Evolutionary conservation across 2,113 vertebrate genomes (phyloP).

Genomic region (Chamaetylas fuelleborni): DNA sequence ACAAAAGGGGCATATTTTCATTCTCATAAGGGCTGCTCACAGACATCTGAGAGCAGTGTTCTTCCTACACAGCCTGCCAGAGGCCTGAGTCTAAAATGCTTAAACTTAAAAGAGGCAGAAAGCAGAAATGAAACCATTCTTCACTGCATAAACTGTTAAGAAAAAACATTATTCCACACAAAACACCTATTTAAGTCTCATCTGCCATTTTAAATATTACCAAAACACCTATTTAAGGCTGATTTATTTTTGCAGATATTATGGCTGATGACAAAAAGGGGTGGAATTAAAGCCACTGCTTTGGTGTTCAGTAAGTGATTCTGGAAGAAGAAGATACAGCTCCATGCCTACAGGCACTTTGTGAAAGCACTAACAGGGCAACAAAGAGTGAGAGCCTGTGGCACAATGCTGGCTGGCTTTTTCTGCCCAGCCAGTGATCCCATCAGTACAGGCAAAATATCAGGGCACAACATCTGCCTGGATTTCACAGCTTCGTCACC

Average conservation of each 20-base stretch:
- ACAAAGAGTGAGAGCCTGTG: not conserved
- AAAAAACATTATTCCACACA: not conserved
- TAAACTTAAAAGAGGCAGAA: not conserved
- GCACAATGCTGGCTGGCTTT: not conserved
- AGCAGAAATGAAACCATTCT: conserved; percentile 3
- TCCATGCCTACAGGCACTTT: not conserved
- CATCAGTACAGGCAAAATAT: fast-evolving
- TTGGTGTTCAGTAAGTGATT: not conserved
- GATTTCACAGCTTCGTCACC: not conserved
- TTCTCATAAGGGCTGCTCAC: not conserved
- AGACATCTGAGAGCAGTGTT: not conserved
- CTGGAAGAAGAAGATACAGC: not conserved
- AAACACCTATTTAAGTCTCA: not conserved
- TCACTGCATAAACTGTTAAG: not conserved
- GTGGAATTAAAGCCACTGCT: not conserved
- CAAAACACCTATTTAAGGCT: not conserved
- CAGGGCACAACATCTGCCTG: not conserved
- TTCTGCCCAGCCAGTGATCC: not conserved
- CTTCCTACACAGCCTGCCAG: not conserved
- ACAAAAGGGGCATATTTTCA: not conserved
- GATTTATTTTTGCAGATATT: not conserved
- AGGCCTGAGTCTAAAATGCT: not conserved
- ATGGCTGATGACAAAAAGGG: not conserved
- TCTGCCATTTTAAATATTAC: not conserved
- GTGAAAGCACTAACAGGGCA: not conserved